Evolutionary conservation across 2,888 invertebrate genomes (phyloP).

Genomic region (Doris montereyensis): DNA sequence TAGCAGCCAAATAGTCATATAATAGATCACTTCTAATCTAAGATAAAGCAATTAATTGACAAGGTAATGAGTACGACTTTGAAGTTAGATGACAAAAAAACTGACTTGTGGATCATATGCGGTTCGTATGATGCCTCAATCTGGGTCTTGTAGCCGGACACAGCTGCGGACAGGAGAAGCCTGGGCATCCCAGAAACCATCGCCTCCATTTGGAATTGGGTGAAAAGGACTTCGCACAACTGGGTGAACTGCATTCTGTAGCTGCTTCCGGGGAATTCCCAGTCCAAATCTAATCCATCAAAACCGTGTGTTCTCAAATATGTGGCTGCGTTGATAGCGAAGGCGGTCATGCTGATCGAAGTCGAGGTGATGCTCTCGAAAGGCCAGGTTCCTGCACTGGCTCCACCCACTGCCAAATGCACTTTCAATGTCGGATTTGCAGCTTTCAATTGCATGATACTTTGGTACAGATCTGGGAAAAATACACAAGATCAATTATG

Average conservation of each 20-base stretch:
- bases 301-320: too few relatives aligned
- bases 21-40: too few relatives aligned
- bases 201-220: background rate
- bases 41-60: too few relatives aligned
- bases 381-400: background rate
- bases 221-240: background rate
- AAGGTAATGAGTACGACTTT: too few relatives aligned
- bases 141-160: constrained; percentile 28
- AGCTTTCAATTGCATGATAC: background rate
- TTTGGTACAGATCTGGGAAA: background rate
- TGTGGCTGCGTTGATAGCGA: background rate
- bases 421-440: background rate
- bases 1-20: too few relatives aligned
- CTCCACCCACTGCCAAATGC: constrained; percentile 10
- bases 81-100: too few relatives aligned
- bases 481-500: too few relatives aligned
- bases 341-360: background rate
- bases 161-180: constrained; percentile 27
- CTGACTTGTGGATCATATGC: constrained; percentile 27
- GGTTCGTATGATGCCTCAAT: constrained; percentile 28
- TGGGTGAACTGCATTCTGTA: background rate
- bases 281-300: too few relatives aligned
- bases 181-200: background rate
- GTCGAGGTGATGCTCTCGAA: constrained; percentile 5
- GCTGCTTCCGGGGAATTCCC: too few relatives aligned